These are phyloP conservation scores for Trichogramma dendrolimi DNA, from an alignment of 2,888 invertebrate genomes.

Conservation along the genomic window DNA sequence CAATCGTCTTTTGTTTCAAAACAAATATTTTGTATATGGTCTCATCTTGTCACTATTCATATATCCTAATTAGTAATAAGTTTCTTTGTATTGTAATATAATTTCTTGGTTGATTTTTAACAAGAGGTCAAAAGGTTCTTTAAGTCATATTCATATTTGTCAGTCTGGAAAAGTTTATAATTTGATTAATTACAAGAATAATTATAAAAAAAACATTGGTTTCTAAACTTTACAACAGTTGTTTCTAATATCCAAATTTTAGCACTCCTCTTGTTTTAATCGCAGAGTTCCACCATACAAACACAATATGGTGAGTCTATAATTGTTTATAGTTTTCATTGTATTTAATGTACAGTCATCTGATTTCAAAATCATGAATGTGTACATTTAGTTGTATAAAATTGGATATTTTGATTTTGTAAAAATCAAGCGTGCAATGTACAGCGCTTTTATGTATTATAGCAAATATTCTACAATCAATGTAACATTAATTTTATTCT, in stretches of 20 bases:
- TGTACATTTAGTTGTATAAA: constrained; percentile 25
- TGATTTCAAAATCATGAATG: constrained; percentile 6
- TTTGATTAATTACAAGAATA: no score
- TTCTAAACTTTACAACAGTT: no score
- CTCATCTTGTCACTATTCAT: constrained; percentile 23
- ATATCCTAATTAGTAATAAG: constrained; percentile 4
- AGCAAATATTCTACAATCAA: constrained; percentile 24
- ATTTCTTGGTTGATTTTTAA: constrained; percentile 16
- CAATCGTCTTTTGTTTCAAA: neutral
- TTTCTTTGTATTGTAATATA: constrained; percentile 23
- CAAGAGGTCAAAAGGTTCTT: no score
- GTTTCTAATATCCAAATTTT: no score
- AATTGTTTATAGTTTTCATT: constrained; percentile 23
- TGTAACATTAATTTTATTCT: constrained; percentile 21
- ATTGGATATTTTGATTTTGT: constrained; percentile 17
- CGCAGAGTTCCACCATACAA: no score
- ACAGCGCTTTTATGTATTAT: constrained; percentile 21
- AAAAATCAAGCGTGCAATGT: constrained; percentile 10
- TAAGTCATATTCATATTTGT: no score
- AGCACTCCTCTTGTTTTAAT: no score
- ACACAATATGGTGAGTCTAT: no score
- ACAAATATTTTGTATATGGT: constrained; percentile 12
- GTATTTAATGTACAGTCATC: constrained; percentile 2
- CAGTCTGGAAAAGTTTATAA: no score
- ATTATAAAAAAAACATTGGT: no score